A percentile compares a stretch with the other conserved stretches of the same genome.
phyloP scores from a whole-genome alignment of 2,113 vertebrate species.

The Neolamprologus variostigma region DNA sequence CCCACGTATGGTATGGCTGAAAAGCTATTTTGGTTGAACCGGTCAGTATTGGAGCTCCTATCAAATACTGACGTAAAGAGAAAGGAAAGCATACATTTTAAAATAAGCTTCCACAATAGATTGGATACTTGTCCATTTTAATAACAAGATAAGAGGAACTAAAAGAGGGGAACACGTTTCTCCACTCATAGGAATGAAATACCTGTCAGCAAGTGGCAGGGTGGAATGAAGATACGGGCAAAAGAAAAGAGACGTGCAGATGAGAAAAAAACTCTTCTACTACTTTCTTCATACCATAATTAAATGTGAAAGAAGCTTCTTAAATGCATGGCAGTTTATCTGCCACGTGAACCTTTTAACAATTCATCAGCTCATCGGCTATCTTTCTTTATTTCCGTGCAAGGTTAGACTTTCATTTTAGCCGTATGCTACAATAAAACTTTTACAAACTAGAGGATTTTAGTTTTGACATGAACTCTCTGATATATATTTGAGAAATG shows the following conservation, averaged over 20 bases:
- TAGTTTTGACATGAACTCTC: background rate
- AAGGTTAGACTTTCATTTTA: background rate
- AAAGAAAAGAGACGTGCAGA: background rate
- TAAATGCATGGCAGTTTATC: background rate
- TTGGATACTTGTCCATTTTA: conserved; percentile 23
- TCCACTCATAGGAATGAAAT: background rate
- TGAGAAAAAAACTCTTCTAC: background rate
- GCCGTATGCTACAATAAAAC: background rate
- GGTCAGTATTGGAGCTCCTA: background rate
- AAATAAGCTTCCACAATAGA: background rate
- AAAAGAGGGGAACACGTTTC: background rate
- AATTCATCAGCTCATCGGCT: background rate
- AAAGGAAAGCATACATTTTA: conserved; percentile 21
- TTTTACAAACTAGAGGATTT: background rate
- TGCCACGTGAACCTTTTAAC: background rate
- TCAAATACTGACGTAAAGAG: background rate
- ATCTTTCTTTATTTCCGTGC: background rate
- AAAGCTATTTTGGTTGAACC: background rate
- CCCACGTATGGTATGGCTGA: background rate
- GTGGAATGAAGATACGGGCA: background rate
- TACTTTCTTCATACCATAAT: background rate
- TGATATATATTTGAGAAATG: background rate
- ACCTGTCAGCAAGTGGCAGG: conserved; percentile 75
- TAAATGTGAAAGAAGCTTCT: background rate
- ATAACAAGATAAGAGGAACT: background rate